Conservation (phyloP, 2,113 vertebrate genomes). For the Pseudopodoces humilis region DNA sequence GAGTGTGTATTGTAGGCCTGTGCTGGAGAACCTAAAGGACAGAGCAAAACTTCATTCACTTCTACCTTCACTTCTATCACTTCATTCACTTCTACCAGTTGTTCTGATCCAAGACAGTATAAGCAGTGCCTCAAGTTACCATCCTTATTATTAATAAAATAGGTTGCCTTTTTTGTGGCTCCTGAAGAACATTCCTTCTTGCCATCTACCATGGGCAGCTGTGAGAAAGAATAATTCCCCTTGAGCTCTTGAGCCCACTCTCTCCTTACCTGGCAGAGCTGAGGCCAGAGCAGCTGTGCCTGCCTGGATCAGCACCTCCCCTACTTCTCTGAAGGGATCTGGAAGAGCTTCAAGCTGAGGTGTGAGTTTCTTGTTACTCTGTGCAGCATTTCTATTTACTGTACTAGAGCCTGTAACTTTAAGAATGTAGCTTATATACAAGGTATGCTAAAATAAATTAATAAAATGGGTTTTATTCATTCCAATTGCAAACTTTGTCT, state of each 20-base stretch:
- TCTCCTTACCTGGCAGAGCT: background rate
- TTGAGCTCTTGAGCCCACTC: background rate
- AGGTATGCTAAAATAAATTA: background rate
- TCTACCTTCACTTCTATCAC: fast-evolving
- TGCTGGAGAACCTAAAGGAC: background rate
- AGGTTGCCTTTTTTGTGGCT: background rate
- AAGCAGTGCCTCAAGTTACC: background rate
- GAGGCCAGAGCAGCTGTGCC: background rate
- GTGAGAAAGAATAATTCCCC: background rate
- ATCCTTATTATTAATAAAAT: background rate
- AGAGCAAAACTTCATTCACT: background rate
- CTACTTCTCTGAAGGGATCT: background rate
- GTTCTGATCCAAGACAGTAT: background rate
- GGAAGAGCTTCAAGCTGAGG: background rate
- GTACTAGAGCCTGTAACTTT: background rate
- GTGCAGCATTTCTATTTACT: background rate
- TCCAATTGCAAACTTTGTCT: background rate
- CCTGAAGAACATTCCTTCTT: background rate
- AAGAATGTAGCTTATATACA: background rate
- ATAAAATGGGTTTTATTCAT: background rate
- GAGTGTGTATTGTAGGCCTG: background rate
- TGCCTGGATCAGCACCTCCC: background rate
- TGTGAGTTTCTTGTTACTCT: background rate
- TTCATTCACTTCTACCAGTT: fast-evolving
- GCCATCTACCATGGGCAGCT: background rate